Evolutionary conservation across 2,888 invertebrate genomes (phyloP).

Genomic region (Sesia apiformis): DNA sequence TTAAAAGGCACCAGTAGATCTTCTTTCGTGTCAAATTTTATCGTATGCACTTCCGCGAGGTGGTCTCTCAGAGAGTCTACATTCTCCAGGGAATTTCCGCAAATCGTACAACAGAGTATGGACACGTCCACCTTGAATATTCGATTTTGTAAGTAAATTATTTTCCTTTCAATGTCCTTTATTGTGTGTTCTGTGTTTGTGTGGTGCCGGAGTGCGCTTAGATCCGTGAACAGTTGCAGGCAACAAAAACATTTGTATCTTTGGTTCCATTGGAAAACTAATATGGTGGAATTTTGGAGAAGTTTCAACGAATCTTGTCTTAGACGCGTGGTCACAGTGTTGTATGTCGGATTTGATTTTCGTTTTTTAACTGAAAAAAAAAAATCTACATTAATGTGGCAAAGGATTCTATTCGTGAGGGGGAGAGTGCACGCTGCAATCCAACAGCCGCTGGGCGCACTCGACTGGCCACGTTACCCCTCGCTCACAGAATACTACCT

Average conservation of each 20-base stretch:
- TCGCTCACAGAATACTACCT: no score
- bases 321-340: constrained; percentile 16
- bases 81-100: constrained; percentile 19
- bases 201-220: constrained; percentile 32
- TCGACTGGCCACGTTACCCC: no score
- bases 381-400: no score
- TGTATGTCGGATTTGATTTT: no score
- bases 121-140: constrained; percentile 56
- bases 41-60: constrained; percentile 25
- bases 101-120: constrained; percentile 38
- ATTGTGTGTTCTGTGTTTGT: constrained; percentile 27
- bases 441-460: no score
- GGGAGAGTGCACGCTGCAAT: no score
- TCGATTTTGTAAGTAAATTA: constrained; percentile 47
- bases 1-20: constrained; percentile 52
- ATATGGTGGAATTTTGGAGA: constrained; percentile 42
- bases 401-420: no score
- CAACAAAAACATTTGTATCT: constrained; percentile 58
- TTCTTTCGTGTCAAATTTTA: constrained; percentile 27
- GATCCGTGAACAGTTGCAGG: constrained; percentile 42
- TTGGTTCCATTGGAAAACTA: constrained; percentile 57
- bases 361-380: no score
- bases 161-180: constrained; percentile 41
- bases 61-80: constrained; percentile 30
- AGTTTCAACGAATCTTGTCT: constrained; percentile 69